These are phyloP conservation scores for Malthinus seriepunctatus DNA, from an alignment of 2,888 invertebrate genomes.

Conservation along the genomic window DNA sequence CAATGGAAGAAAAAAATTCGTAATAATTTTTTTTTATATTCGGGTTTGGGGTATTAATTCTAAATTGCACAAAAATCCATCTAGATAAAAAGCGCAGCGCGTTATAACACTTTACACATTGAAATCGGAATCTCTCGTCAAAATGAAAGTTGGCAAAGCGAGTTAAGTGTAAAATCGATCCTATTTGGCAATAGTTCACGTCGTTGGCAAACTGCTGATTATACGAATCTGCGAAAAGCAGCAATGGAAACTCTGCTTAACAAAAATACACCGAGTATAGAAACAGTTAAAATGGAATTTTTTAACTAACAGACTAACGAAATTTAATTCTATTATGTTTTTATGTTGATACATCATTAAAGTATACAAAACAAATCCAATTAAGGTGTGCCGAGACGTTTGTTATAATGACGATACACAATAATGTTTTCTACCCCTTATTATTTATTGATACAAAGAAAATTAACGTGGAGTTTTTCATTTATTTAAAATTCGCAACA, in stretches of 20 bases:
- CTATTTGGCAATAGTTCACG: constrained; percentile 36
- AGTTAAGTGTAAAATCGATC: constrained; percentile 44
- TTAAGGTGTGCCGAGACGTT: too few relatives aligned
- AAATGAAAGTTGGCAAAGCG: constrained; percentile 42
- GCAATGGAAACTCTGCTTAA: constrained; percentile 20
- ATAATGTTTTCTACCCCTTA: too few relatives aligned
- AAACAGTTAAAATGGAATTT: constrained; percentile 15
- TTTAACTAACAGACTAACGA: constrained; percentile 1
- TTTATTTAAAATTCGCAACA: too few relatives aligned
- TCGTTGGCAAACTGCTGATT: constrained; percentile 45
- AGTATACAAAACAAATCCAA: neutral
- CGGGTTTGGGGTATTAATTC: neutral
- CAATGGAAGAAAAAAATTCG: too few relatives aligned
- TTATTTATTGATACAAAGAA: too few relatives aligned
- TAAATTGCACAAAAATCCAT: neutral
- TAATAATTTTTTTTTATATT: too few relatives aligned
- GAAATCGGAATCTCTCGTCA: constrained; percentile 41
- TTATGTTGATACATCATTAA: neutral
- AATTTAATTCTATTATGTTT: neutral
- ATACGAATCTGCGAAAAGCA: constrained; percentile 31
- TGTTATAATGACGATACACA: too few relatives aligned
- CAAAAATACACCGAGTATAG: constrained; percentile 14
- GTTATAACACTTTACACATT: constrained; percentile 27
- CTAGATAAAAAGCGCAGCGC: constrained; percentile 23
- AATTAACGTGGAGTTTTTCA: too few relatives aligned